Evolutionary conservation across 1,140 invertebrate genomes (phyloP).

Genomic region (Nilaparvata lugens): DNA sequence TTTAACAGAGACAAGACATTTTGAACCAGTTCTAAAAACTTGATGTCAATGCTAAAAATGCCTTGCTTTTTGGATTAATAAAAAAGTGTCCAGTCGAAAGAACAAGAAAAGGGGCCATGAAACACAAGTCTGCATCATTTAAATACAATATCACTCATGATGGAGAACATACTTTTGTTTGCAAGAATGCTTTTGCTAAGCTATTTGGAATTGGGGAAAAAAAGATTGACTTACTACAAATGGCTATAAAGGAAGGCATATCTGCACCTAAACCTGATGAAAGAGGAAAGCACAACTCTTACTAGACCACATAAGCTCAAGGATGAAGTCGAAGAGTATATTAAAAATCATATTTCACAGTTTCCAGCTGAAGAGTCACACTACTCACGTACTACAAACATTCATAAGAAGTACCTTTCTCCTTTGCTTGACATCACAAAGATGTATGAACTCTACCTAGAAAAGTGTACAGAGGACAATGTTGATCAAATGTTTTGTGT

Average conservation of each 20-base stretch:
- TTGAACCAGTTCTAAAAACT: slow-evolving; percentile 3
- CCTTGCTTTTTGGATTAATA: slow-evolving; percentile 16
- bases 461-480: slow-evolving; percentile 1
- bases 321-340: slow-evolving; percentile 11
- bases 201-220: slow-evolving; percentile 17
- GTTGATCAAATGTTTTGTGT: slow-evolving; percentile 2
- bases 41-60: slow-evolving; percentile 21
- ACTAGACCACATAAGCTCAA: slow-evolving; percentile 17
- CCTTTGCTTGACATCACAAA: slow-evolving; percentile 16
- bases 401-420: slow-evolving; percentile 20
- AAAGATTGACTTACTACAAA: slow-evolving; percentile 17
- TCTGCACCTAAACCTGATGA: slow-evolving; percentile 6
- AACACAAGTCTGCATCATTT: slow-evolving; percentile 15
- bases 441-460: slow-evolving; percentile 11
- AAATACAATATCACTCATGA: slow-evolving; percentile 5
- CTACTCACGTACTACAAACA: slow-evolving; percentile 20
- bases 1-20: too few relatives aligned
- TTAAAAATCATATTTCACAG: slow-evolving; percentile 16
- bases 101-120: slow-evolving; percentile 10
- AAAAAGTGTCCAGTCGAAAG: slow-evolving; percentile 3
- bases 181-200: slow-evolving; percentile 13
- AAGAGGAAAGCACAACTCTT: slow-evolving; percentile 10
- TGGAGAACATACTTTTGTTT: slow-evolving; percentile 7
- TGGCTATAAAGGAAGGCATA: background rate
- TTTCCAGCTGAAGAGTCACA: slow-evolving; percentile 23